Base-by-base conservation (phyloP, 2,113 vertebrate species). In the Pteronura brasiliensis region DNA sequence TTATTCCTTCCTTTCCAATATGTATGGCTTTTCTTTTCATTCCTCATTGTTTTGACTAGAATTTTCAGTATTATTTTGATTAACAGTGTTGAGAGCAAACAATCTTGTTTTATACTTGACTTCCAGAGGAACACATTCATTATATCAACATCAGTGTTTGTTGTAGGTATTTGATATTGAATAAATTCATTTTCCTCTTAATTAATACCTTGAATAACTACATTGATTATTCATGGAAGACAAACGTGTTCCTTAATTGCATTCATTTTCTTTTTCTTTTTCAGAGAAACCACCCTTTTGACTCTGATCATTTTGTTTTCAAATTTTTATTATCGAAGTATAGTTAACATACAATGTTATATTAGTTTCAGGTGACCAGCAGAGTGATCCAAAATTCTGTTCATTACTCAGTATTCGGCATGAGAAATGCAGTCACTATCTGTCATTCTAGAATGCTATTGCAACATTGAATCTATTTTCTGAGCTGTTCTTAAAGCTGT, bases 221-320 rank as follows among this genome's bases (percentile, higher is more conserved):
- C 29, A 82, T 36, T 17, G 79, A 89, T 25, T 76, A 76, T 44
- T 57, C 2, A 36, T 63, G 13, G 72, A 47, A 29, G 88, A 36
- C 6, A 63, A 59, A 74, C 12, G 36, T 15, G 23, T 4, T 55
- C 55, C 11, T 42, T 80, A 67, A 34, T 31, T 42, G 9, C 39
- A 49, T 61, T 90, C n/a, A 17, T 36, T 39, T 88, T 42, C 55
- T 34, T 63, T 67, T 12, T 4, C 0, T 86, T 89, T 55, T 72
- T 6, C 0, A 3, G 2, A 55, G 42, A 34, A 55, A 11, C 25
- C 18, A 42, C 7, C 4, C 17, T 20, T 39, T 14, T 42, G 36
- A 86, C 21, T 71, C 23, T 96, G 23, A 90, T 0, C 44, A 97
- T 96, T 92, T 44, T 23, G 72, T 76, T 76, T 76, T 76, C 3